These are phyloP conservation scores for Odontocolon sp. DNA, from an alignment of 2,888 invertebrate genomes.

Conservation along the genomic window DNA sequence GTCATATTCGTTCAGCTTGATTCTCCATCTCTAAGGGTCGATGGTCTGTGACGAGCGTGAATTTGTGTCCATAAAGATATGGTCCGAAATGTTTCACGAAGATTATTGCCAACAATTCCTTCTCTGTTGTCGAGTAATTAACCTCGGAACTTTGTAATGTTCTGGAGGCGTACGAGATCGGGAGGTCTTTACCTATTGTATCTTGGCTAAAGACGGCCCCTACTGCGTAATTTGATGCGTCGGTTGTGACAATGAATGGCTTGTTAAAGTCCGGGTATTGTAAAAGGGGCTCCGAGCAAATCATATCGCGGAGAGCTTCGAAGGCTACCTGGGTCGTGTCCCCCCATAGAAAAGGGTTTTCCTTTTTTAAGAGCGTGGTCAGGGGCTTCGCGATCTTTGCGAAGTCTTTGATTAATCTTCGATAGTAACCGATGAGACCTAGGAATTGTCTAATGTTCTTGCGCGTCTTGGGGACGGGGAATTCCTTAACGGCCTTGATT, in stretches of 20 bases:
- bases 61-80: too few relatives aligned
- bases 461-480: neutral
- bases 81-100: too few relatives aligned
- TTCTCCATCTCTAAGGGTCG: too few relatives aligned
- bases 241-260: constrained; percentile 37
- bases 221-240: constrained; percentile 18
- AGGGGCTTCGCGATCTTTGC: neutral
- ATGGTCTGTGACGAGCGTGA: too few relatives aligned
- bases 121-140: too few relatives aligned
- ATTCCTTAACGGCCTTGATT: neutral
- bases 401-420: constrained; percentile 1
- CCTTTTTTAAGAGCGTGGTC: neutral
- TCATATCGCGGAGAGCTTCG: neutral
- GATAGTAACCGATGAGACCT: neutral
- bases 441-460: neutral
- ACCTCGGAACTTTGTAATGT: too few relatives aligned
- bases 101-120: too few relatives aligned
- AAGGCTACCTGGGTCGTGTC: constrained; percentile 27
- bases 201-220: constrained; percentile 48
- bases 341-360: neutral
- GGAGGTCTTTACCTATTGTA: constrained; percentile 22
- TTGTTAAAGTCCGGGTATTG: constrained; percentile 36
- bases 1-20: too few relatives aligned
- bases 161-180: constrained; percentile 20
- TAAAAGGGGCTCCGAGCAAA: constrained; percentile 16